A percentile compares a stretch with the other conserved stretches of the same genome.
Conservation (phyloP, 2,888 invertebrate genomes). For the Cephus nigrinus region DNA sequence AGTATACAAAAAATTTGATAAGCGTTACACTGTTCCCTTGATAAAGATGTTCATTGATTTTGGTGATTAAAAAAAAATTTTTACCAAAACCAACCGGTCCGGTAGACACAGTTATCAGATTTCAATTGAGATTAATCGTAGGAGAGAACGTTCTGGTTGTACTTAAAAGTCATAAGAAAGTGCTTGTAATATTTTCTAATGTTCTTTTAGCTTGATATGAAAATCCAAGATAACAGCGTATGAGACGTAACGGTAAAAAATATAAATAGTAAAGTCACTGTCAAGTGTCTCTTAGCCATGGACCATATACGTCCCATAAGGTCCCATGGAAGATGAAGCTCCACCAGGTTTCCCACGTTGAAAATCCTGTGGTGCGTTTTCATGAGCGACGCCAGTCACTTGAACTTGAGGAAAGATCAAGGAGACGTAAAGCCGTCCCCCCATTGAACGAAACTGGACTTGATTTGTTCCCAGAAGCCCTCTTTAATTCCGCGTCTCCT, state of each 20-base stretch:
- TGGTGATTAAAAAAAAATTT: not conserved
- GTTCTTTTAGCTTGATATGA: not conserved
- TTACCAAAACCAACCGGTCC: not conserved
- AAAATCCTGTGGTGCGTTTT: not conserved
- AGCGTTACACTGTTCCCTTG: not conserved
- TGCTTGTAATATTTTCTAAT: not conserved
- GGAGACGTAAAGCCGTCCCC: not conserved
- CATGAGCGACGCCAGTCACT: not conserved
- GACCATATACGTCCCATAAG: not conserved
- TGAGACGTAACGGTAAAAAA: not conserved
- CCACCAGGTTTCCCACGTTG: not conserved
- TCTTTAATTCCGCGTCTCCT: constrained; percentile 39
- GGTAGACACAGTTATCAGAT: not conserved
- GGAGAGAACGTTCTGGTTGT: not conserved
- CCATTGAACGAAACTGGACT: constrained; percentile 19
- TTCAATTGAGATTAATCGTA: not conserved
- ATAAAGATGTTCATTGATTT: not conserved
- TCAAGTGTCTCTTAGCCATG: not conserved
- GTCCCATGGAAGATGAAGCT: not conserved
- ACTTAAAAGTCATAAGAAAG: not conserved
- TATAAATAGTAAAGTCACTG: not conserved
- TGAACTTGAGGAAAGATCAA: not conserved
- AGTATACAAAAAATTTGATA: not conserved
- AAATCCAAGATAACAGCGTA: not conserved
- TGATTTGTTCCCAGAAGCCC: constrained; percentile 47